phyloP scores from a whole-genome alignment of 2,797 vertebrate species.

The Lindbergichthys nudifrons region DNA sequence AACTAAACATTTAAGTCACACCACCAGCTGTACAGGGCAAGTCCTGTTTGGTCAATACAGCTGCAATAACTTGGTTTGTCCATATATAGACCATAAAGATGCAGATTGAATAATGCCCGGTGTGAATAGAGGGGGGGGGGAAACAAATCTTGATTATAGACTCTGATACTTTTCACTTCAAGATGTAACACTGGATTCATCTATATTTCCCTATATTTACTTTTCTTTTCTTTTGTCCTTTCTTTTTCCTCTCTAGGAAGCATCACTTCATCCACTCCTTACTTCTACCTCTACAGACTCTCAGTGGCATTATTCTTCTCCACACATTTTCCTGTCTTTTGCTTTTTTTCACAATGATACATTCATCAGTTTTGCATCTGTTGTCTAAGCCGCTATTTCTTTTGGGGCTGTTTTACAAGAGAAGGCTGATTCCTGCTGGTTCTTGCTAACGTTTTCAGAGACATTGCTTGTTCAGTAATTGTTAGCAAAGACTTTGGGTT shows the following conservation, averaged over 20 bases:
- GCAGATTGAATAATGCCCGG: not conserved
- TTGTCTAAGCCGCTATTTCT: slow-evolving; percentile 31
- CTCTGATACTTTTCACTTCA: not conserved
- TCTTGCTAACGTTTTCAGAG: slow-evolving; percentile 17
- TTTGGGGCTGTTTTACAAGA: slow-evolving; percentile 18
- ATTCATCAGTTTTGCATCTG: slow-evolving; percentile 16
- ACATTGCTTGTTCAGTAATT: not conserved
- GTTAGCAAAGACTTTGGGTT: not conserved
- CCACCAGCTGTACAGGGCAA: not conserved
- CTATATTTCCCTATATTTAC: not conserved
- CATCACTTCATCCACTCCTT: slow-evolving; percentile 14
- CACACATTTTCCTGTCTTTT: not conserved
- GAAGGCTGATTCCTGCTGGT: slow-evolving; percentile 5
- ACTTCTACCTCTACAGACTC: slow-evolving; percentile 42
- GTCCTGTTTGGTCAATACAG: too few species aligned
- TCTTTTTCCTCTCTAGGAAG: slow-evolving; percentile 30
- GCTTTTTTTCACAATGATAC: slow-evolving; percentile 29
- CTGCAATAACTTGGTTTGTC: not conserved
- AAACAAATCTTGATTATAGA: not conserved
- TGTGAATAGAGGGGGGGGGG: not conserved
- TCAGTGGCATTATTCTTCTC: not conserved
- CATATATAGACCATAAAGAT: not conserved
- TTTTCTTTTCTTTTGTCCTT: not conserved
- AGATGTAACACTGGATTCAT: not conserved
- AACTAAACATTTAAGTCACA: not conserved